Conservation (phyloP, 2,797 vertebrate species). For the Delichon dasypus region DNA sequence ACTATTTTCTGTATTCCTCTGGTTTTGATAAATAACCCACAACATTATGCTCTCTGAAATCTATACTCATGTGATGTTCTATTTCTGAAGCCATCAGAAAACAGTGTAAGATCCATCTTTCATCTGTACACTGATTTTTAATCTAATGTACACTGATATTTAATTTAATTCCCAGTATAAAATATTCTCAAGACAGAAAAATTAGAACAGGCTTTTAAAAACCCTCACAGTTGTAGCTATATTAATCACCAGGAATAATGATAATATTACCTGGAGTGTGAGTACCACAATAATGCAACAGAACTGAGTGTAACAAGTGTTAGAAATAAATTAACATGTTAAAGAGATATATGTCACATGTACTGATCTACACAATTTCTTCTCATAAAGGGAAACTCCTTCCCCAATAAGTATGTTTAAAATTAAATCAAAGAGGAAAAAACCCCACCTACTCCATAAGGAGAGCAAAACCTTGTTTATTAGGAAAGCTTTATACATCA, state of each 20-base stretch:
- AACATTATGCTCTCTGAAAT: neutral
- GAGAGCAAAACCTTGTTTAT: neutral
- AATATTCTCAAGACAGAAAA: constrained; percentile 46
- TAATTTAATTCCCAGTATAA: constrained; percentile 56
- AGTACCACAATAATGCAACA: constrained; percentile 55
- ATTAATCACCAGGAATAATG: constrained; percentile 63
- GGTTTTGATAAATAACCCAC: constrained; percentile 30
- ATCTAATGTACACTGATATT: constrained; percentile 52
- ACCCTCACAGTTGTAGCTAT: neutral
- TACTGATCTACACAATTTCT: constrained; percentile 12
- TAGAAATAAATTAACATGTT: constrained; percentile 47
- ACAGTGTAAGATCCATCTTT: neutral
- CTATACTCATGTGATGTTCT: constrained; percentile 8
- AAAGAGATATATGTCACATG: neutral
- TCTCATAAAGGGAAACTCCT: constrained; percentile 3
- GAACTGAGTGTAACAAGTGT: constrained; percentile 23
- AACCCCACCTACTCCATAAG: neutral
- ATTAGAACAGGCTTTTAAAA: constrained; percentile 57
- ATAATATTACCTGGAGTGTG: neutral
- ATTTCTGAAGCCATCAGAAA: neutral
- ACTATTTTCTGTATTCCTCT: constrained; percentile 34
- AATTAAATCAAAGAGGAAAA: neutral
- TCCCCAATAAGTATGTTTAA: neutral
- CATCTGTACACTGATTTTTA: constrained; percentile 50
- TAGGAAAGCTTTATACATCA: neutral